Base-by-base conservation (phyloP, 1,140 invertebrate species). In the Lordiphosa mommai region DNA sequence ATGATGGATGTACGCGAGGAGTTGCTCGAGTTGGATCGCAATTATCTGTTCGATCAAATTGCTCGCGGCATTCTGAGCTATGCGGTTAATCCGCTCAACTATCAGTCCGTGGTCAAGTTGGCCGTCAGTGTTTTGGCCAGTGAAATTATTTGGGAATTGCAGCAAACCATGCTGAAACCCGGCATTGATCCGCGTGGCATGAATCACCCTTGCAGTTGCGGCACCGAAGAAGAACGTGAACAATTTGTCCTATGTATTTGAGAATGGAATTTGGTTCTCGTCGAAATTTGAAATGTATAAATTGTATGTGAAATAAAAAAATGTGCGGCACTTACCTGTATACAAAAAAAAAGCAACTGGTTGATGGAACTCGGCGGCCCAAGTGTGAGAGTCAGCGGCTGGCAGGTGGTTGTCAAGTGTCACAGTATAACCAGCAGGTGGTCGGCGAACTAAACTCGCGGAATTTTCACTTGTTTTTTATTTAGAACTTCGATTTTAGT, bases 1-100 rank as follows among this genome's bases (percentile, higher is more conserved):
- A 72, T 84, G 8, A 86, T 88, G 80, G 77, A 88, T 16, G 72
- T 88, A 7, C 72, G 86, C 3, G 77, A 86, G 16, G 86, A 88
- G 20, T 44, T 88, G 4, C 57, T 88, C 23, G 44, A 72, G 38
- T 23, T 86, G 50, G 70, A 86, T 44, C 60, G 63, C 2, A 52
- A 72, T 17, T 88, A 85, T 30, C 37, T 88, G 1, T 60, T 68
- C 27, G 59, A 68, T 7, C 67, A 86, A 50, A 61, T 85, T 14
- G 51, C 86, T 16, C n/a, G 56, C 12, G 73, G 73, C 27, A 88
- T 88, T 8, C 58, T 88, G 5, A 87, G 82, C 41, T 82, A 61
- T 17, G 59, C 77, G 0, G 56, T 65, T 1, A 87, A 88, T 33
- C 40, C 71, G 1, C 59, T 85, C 0, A 85, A 88, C 43, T 88